Evolutionary conservation across 2,797 vertebrate species (phyloP).

Genomic region (Onychomys arenicola): DNA sequence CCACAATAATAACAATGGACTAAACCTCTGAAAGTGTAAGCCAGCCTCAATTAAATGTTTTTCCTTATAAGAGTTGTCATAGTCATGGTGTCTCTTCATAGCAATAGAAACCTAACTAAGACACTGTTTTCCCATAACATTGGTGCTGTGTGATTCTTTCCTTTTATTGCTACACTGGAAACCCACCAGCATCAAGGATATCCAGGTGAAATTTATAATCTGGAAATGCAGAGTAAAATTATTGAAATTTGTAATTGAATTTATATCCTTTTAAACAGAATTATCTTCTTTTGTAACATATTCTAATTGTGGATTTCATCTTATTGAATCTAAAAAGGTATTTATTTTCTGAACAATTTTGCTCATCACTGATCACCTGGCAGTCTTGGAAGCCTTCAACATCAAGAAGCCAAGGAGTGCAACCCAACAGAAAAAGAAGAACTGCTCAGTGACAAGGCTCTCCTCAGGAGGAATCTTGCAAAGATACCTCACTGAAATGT

Average conservation of each 20-base stretch:
- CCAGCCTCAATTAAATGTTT: too few species aligned
- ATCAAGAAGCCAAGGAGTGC: neutral
- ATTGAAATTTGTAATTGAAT: neutral
- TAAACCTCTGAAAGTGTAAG: too few species aligned
- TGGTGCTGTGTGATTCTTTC: neutral
- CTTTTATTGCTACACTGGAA: neutral
- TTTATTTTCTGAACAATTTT: neutral
- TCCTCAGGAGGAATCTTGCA: neutral
- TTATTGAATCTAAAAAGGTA: neutral
- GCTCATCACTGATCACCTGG: neutral
- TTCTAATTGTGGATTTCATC: neutral
- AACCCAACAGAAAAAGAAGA: neutral
- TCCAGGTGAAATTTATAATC: neutral
- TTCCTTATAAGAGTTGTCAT: too few species aligned
- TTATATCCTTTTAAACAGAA: constrained; percentile 10
- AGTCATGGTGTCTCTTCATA: too few species aligned
- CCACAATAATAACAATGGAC: too few species aligned
- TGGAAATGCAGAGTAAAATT: constrained; percentile 44
- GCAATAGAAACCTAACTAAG: too few species aligned
- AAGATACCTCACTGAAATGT: constrained; percentile 29
- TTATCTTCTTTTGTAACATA: neutral
- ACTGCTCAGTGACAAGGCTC: neutral
- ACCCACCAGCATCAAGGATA: neutral
- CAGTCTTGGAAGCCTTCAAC: neutral
- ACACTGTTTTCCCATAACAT: neutral